phyloP scores from a whole-genome alignment of 2,888 invertebrate species.

The Lottia gigantea region DNA sequence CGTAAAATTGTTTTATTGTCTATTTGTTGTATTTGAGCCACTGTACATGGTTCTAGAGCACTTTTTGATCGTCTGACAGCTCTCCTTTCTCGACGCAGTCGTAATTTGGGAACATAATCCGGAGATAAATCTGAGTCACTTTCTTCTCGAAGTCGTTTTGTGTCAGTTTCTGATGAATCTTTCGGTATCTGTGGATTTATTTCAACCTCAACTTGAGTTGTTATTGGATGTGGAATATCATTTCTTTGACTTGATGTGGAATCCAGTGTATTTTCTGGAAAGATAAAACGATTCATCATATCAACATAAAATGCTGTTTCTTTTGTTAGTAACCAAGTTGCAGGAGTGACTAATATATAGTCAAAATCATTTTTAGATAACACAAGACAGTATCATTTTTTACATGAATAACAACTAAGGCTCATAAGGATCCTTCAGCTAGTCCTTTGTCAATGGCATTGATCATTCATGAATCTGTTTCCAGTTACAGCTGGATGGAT shows the following conservation, averaged over 20 bases:
- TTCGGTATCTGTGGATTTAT: conserved; percentile 26
- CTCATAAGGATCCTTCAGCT: no score
- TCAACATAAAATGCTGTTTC: no score
- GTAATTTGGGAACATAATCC: conserved; percentile 40
- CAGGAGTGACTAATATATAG: no score
- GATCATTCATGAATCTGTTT: no score
- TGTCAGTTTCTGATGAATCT: conserved; percentile 12
- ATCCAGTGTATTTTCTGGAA: conserved; percentile 29
- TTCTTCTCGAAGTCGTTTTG: conserved; percentile 27
- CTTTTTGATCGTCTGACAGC: conserved; percentile 57
- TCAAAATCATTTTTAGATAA: no score
- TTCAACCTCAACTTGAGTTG: conserved; percentile 50
- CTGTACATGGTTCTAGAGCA: conserved; percentile 43
- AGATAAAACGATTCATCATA: background rate
- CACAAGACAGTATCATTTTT: no score
- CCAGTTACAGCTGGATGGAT: no score
- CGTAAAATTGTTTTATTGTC: conserved; percentile 13
- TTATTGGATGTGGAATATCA: conserved; percentile 53
- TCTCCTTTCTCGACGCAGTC: conserved; percentile 39
- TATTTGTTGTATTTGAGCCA: conserved; percentile 3
- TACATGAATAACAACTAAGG: no score
- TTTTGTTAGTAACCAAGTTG: no score
- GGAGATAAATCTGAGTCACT: conserved; percentile 54
- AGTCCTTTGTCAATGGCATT: no score
- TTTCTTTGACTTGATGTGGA: conserved; percentile 27